Base-by-base conservation (phyloP, 2,888 invertebrate species). In the Megaustenia siamemsis region DNA sequence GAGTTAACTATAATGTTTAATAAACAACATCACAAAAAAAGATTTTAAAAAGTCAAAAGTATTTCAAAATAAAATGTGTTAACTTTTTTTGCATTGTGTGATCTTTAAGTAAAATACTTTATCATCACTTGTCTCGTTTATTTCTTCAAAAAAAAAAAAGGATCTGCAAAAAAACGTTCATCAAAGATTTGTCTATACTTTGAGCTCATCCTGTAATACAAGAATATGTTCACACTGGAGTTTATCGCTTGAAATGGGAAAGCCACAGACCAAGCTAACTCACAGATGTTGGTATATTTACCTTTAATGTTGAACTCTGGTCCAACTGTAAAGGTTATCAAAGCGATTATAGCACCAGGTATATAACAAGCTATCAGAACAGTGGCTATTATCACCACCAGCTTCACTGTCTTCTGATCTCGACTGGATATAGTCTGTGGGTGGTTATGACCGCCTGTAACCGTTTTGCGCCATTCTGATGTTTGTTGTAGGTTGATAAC, bases 171-270 rank as follows among this genome's bases (percentile, higher is more conserved):
- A n/a, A n/a, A n/a, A n/a, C n/a, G n/a, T 24, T 56, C 56, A 18
- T 38, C 35, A 24, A 77, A 77, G 8, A 49, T 60, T 15, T 60
- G 32, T 38, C 77, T 53, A 40, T 56, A 77, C 28, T 77, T 77
- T 18, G 77, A 56, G 38, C 78, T 78, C 78, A 63, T 78, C 66
- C 18, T 63, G 63, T 63, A 78, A 21, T 78, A 78, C 43, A 78
- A 6, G 10, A 78, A 56, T 5, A 63, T 78, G 28, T 78, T 78
- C 6, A 63, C 40, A 12, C 63, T 78, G 0, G 63, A 60, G 40
- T 78, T 78, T 18, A 78, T 5, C 4, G 78, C 63, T 32, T 78
- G 60, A 66, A 63, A 66, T 1, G 43, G 28, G 28, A 63, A 40
- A 21, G 43, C 60, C 1, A 66, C 24, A 28, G 78, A 63, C 78